These are phyloP conservation scores for Sinosuthora webbiana DNA, from an alignment of 2,113 vertebrate species.

Conservation along the genomic window DNA sequence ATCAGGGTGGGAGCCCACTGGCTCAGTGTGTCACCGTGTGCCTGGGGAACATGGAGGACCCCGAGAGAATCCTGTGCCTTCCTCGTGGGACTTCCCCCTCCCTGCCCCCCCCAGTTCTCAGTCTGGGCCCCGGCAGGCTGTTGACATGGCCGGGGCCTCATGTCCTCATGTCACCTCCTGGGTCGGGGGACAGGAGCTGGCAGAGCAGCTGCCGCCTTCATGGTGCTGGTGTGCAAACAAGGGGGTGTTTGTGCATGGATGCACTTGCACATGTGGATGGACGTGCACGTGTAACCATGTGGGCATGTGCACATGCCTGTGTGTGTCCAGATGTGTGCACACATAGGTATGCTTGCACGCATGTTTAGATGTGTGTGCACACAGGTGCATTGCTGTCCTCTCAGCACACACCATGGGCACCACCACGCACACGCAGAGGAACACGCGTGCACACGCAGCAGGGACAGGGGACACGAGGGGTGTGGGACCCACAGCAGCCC, in stretches of 20 bases:
- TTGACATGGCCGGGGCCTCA: background rate
- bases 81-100: background rate
- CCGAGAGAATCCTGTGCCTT: accelerated
- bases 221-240: accelerated
- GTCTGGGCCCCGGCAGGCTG: background rate
- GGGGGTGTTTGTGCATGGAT: background rate
- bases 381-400: accelerated
- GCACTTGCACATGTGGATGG: background rate
- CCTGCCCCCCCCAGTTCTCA: background rate
- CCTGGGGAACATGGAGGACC: background rate
- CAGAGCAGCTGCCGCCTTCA: background rate
- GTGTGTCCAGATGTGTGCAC: background rate
- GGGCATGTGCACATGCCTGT: background rate
- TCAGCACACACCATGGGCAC: accelerated
- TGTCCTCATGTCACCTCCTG: background rate
- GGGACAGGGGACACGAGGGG: accelerated
- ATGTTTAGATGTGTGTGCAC: accelerated
- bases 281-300: background rate
- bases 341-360: accelerated
- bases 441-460: accelerated
- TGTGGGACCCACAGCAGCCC: background rate
- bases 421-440: accelerated
- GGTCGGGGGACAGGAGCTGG: background rate
- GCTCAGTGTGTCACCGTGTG: accelerated
- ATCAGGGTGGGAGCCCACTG: accelerated